Evolutionary conservation across 2,888 invertebrate genomes (phyloP), one percentile per base, ranked within the genome.

Genomic region (Acrocera orbiculus): DNA sequence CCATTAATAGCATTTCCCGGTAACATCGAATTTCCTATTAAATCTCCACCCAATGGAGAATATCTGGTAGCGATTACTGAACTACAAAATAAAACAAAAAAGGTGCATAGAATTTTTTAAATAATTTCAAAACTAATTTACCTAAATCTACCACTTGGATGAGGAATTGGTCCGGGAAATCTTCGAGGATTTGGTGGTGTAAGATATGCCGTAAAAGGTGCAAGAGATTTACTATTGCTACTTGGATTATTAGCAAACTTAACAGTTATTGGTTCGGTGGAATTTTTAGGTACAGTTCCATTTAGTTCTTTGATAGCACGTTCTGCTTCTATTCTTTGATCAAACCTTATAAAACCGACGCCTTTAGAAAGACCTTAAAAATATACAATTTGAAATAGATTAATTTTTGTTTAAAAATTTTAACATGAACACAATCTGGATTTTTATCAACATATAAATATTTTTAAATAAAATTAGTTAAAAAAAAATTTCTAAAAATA

Each of bases 181-280:
- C 81, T 71, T 28, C 80, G 70, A 22, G 82, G 75, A 63, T 68
- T 54, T 34, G 79, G 80, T 46, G 81, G 81, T 37, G 86, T 73
- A 54, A 85, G 67, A 61, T 83, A 85, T 37, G 85, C 83, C 16
- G 83, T 79, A 51, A 85, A 70, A 30, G 81, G 80, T 47, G 80
- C 76, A 62, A 80, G 65, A 47, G 78, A 76, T 63, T 80, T 80
- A 52, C 77, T 78, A 64, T 81, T 85, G 65, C 78, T 80, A 66
- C 78, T 80, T 32, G 89, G 90, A 57, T 87, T 87, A 65, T 90
- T 90, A 46, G 90, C 90, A 62, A 90, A 90, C 65, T 90, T 90
- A 51, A 90, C 90, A 43, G 86, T 87, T 56, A 90, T 85, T 38
- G 87, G 85, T 62, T 89, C 89, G 47, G 77, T 73, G 39, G 81